Conservation (phyloP, 2,888 invertebrate species). For the Prenolepis imparis region DNA sequence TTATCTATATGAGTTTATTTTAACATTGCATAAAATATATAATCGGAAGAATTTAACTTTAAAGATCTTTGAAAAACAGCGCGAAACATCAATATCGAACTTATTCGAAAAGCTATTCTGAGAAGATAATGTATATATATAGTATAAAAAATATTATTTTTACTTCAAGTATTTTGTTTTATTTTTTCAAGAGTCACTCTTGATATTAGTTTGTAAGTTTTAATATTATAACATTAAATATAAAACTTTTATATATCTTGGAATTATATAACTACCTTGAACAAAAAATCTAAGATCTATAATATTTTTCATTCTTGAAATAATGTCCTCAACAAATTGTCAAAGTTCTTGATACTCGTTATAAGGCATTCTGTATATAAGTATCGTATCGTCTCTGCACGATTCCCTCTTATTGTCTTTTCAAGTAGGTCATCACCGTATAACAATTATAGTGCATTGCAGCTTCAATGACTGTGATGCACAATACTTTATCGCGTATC, state of each 20-base stretch:
- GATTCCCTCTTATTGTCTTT: neutral
- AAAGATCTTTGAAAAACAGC: neutral
- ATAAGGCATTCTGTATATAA: neutral
- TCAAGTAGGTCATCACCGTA: neutral
- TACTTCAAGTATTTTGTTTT: neutral
- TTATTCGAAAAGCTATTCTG: neutral
- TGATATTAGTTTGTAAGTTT: neutral
- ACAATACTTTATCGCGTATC: constrained; percentile 27
- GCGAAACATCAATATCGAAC: neutral
- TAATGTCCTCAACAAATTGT: neutral
- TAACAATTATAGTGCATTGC: neutral
- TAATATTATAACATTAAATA: neutral
- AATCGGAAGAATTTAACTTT: neutral
- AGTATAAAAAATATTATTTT: neutral
- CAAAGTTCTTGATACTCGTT: neutral
- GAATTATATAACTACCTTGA: neutral
- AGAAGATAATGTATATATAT: no score
- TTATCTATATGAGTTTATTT: neutral
- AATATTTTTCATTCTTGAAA: neutral
- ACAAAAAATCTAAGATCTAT: neutral
- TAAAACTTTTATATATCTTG: neutral
- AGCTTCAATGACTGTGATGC: constrained; percentile 3
- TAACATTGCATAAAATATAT: neutral
- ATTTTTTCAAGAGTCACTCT: neutral
- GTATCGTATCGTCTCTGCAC: neutral